Evolutionary conservation across 2,888 invertebrate genomes (phyloP), one percentile per base, ranked within the genome.

Genomic region (Cryptus viduatorius): DNA sequence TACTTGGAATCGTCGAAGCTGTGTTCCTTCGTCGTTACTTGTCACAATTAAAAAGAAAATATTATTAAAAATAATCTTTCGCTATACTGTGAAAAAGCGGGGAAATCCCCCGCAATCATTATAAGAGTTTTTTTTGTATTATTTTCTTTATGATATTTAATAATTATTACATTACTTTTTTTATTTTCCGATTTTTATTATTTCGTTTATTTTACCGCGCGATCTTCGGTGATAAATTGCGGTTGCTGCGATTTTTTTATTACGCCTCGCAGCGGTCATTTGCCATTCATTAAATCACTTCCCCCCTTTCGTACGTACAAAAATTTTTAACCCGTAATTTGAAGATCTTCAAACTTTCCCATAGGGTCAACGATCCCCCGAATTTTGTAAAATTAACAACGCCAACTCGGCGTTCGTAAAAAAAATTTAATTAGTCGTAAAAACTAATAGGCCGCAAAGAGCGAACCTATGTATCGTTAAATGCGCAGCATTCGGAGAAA

Each of bases 401-500:
- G 8, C 3, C 8, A 56, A 2, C 10, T 56, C 3, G 24, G 24
- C 5, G 7, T 8, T 37, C 37, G 37, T 37, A 37, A 4, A 37
- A 37, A 37, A 37, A 37, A 37, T 46, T 65, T 48, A 4, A 48
- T 53, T 71, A 10, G 48, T 71, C n/a, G 37, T 56, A 61, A 79
- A 46, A 61, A 46, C 24, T 24, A 46, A 29, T 14, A 29, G 29
- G 46, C 46, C 8, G 12, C 59, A 8, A 10, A n/a, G 1, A n/a
- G 0, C 4, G 53, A 29, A 16, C 12, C 12, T 48, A 61, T 31
- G 64, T 24, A 24, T 56, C 10, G 10, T 4, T 8, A 24, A 56
- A 10, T 46, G 44, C 48, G n/a, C 8, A 42, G 79, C 71, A 59
- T 71, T 71, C 50, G 59, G 10, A 50, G 37, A 67, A 42, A 65